Evolutionary conservation across 2,888 invertebrate species (phyloP).

Genomic region (Tetragonula carbonaria): DNA sequence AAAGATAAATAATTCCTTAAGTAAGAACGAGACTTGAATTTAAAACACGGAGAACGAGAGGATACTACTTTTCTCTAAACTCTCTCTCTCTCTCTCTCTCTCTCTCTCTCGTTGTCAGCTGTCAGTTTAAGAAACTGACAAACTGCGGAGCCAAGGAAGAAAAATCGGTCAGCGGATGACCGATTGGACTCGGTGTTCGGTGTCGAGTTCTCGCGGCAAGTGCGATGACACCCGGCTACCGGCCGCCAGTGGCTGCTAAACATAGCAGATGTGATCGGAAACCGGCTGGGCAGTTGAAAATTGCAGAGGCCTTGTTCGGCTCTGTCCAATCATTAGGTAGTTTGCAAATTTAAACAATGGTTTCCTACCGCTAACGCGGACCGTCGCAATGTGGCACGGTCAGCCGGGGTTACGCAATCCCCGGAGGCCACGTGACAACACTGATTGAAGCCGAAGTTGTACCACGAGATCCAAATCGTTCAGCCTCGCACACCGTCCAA

Average conservation of each 20-base stretch:
- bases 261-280: constrained; percentile 68
- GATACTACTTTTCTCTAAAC: too few species aligned
- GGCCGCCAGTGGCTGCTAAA: constrained; percentile 38
- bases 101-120: too few species aligned
- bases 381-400: constrained; percentile 66
- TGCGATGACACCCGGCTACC: constrained; percentile 57
- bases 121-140: too few species aligned
- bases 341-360: constrained; percentile 83
- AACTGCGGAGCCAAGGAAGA: background rate
- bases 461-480: constrained; percentile 49
- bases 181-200: background rate
- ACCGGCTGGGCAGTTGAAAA: constrained; percentile 72
- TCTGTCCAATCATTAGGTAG: constrained; percentile 81
- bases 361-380: constrained; percentile 77
- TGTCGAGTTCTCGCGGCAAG: constrained; percentile 31
- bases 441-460: constrained; percentile 64
- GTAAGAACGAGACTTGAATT: too few species aligned
- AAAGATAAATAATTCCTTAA: too few species aligned
- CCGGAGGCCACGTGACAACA: constrained; percentile 62
- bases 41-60: too few species aligned
- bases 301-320: constrained; percentile 76
- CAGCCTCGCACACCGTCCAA: constrained; percentile 14
- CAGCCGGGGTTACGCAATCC: constrained; percentile 67
- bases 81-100: background rate
- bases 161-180: background rate